These are phyloP conservation scores for Lucifuga dentata DNA, from an alignment of 2,113 vertebrate genomes.

Conservation along the genomic window DNA sequence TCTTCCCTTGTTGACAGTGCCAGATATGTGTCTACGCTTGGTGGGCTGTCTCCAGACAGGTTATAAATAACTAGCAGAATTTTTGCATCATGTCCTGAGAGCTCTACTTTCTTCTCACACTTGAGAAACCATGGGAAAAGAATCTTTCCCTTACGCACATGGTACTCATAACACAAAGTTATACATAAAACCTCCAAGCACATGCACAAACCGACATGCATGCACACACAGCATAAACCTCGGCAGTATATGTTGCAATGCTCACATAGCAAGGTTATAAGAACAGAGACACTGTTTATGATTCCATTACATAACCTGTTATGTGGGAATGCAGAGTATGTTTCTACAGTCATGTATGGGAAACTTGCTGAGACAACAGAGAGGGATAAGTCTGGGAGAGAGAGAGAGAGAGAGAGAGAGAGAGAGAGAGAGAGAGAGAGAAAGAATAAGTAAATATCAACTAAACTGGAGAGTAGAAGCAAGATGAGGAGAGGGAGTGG, in stretches of 20 bases:
- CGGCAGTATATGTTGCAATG: constrained; percentile 24
- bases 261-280: constrained; percentile 55
- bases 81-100: constrained; percentile 75
- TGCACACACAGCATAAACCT: constrained; percentile 42
- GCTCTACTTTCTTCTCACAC: constrained; percentile 79
- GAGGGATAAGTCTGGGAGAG: constrained; percentile 44
- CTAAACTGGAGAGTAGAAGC: constrained; percentile 11
- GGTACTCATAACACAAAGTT: constrained; percentile 61
- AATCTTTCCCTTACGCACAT: constrained; percentile 80
- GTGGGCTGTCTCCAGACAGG: constrained; percentile 75
- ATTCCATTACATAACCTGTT: constrained; percentile 59
- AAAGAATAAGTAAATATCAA: constrained; percentile 58
- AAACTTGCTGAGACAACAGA: constrained; percentile 73
- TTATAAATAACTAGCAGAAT: constrained; percentile 76
- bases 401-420: too few relatives aligned
- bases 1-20: constrained; percentile 66
- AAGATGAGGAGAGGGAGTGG: constrained; percentile 25
- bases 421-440: too few relatives aligned
- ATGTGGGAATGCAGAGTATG: constrained; percentile 62
- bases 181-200: constrained; percentile 60
- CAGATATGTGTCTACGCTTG: constrained; percentile 71
- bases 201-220: constrained; percentile 39
- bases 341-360: constrained; percentile 60
- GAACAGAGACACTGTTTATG: constrained; percentile 53
- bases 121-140: constrained; percentile 81